Evolutionary conservation across 2,113 vertebrate genomes (phyloP).

Genomic region (Cavia porcellus): DNA sequence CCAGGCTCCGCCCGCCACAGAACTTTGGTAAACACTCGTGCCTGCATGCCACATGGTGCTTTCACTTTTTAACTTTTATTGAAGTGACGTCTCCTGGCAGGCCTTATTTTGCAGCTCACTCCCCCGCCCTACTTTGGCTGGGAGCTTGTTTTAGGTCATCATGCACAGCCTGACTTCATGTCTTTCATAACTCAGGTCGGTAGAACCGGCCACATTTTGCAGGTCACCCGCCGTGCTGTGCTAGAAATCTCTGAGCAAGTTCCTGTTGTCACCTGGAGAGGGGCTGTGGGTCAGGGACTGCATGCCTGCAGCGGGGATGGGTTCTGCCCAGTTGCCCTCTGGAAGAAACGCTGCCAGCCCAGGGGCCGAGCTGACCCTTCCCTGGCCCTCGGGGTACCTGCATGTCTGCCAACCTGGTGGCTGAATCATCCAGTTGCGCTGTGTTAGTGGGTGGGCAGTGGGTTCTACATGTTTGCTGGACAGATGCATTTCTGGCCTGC

Average conservation of each 20-base stretch:
- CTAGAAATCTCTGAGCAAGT: not conserved
- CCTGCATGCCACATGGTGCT: not conserved
- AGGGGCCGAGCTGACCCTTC: accelerated
- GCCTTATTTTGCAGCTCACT: not conserved
- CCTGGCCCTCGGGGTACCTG: not conserved
- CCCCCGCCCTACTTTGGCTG: not conserved
- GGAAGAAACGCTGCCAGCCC: not conserved
- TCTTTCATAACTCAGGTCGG: not conserved
- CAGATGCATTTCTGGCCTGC: not conserved
- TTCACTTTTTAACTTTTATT: not conserved
- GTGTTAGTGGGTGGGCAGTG: accelerated
- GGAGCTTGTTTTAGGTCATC: not conserved
- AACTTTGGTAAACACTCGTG: not conserved
- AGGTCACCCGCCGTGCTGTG: not conserved
- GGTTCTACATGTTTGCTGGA: accelerated
- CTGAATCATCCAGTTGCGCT: accelerated
- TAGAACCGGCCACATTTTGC: not conserved
- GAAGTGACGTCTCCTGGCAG: not conserved
- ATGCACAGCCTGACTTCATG: not conserved
- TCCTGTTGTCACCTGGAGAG: not conserved
- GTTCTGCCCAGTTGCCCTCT: not conserved
- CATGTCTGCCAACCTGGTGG: not conserved
- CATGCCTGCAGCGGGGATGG: not conserved
- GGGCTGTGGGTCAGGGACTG: not conserved
- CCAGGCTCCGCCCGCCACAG: not conserved